phyloP scores from a whole-genome alignment of 2,888 invertebrate genomes.

The Drosophila paramelanica region DNA sequence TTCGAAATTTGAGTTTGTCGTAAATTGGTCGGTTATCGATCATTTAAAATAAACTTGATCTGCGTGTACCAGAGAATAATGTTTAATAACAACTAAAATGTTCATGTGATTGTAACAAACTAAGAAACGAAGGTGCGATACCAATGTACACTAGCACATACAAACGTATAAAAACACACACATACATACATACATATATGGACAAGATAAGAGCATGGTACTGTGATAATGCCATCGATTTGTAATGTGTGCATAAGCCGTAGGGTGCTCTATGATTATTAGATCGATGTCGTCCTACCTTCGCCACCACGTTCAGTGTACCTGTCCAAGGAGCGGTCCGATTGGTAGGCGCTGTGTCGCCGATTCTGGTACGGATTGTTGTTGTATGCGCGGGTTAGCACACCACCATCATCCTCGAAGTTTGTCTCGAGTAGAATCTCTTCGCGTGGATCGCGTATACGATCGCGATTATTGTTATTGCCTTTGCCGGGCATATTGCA shows the following conservation, averaged over 20 bases:
- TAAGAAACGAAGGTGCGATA: slow-evolving; percentile 9
- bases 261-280: slow-evolving; percentile 4
- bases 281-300: slow-evolving; percentile 66
- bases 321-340: slow-evolving; percentile 84
- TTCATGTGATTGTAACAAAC: slow-evolving; percentile 6
- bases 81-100: no score
- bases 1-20: no score
- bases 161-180: slow-evolving; percentile 3
- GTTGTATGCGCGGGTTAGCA: slow-evolving; percentile 84
- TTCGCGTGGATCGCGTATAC: slow-evolving; percentile 84
- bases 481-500: slow-evolving; percentile 70
- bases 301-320: slow-evolving; percentile 84
- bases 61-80: no score
- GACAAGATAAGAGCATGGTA: slow-evolving; percentile 18
- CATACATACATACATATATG: slow-evolving; percentile 5
- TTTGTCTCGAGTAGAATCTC: slow-evolving; percentile 85
- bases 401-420: slow-evolving; percentile 85
- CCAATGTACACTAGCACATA: not conserved
- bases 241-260: slow-evolving; percentile 28
- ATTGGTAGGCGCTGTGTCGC: slow-evolving; percentile 80
- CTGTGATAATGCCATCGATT: slow-evolving; percentile 20
- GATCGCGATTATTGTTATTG: slow-evolving; percentile 81
- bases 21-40: no score
- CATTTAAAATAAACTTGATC: no score
- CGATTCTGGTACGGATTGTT: slow-evolving; percentile 82